Conservation (phyloP, 2,113 vertebrate species). For the Brachypteracias leptosomus region DNA sequence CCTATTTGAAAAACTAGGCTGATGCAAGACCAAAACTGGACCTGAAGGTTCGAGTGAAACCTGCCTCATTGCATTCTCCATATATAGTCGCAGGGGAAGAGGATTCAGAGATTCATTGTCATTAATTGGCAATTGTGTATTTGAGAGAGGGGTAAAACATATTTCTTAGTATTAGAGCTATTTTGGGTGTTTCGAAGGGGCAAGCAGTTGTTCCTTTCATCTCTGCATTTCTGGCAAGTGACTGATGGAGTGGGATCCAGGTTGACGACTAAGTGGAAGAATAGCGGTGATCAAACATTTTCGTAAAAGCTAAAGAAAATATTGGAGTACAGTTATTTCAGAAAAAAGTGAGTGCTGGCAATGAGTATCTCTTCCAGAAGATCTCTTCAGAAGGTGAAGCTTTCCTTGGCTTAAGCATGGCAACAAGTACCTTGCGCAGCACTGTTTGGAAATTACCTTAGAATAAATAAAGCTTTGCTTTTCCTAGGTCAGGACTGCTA, state of each 20-base stretch:
- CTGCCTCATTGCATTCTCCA: not conserved
- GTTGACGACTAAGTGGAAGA: not conserved
- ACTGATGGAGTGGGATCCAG: rapidly evolving
- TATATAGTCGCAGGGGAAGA: not conserved
- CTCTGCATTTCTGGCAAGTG: not conserved
- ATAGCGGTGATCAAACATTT: rapidly evolving
- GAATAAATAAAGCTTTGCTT: not conserved
- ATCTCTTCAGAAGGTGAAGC: not conserved
- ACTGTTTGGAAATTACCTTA: not conserved
- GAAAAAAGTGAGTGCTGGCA: not conserved
- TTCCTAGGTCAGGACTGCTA: not conserved
- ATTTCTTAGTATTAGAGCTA: not conserved
- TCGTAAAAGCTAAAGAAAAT: not conserved
- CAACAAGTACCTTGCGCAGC: not conserved
- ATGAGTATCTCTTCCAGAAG: not conserved
- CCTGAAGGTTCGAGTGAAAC: not conserved
- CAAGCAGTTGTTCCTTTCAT: not conserved
- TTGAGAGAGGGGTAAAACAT: not conserved
- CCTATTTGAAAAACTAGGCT: not conserved
- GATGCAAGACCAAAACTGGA: not conserved
- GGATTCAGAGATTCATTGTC: rapidly evolving
- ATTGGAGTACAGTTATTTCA: not conserved
- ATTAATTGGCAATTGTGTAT: not conserved
- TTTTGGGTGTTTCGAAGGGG: not conserved
- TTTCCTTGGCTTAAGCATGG: not conserved